Evolutionary conservation across 2,113 vertebrate species (phyloP).

Genomic region (Poeciliopsis prolifica): DNA sequence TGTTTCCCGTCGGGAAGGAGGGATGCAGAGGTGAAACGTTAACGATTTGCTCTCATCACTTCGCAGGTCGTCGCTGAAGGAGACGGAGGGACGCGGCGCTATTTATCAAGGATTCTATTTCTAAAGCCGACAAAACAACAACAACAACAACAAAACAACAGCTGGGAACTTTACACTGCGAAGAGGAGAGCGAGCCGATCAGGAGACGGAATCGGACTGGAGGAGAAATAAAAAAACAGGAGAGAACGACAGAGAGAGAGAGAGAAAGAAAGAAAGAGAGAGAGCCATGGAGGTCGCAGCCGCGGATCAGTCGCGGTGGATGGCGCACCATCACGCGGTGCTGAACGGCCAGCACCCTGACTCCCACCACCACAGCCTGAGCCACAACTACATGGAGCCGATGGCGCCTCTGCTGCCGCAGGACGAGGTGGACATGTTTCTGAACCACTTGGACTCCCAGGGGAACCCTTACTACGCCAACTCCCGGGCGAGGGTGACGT

Average conservation of each 20-base stretch:
- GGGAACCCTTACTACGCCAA: conserved; percentile 98
- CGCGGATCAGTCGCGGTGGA: conserved; percentile 98
- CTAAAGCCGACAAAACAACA: conserved; percentile 32
- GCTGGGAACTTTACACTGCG: conserved; percentile 39
- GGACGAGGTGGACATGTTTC: conserved; percentile 99
- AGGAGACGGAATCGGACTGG: conserved; percentile 9
- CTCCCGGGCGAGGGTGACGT: conserved; percentile 94
- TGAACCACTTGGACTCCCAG: conserved; percentile 97
- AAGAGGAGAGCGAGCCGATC: conserved; percentile 36
- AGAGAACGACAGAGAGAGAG: too few species aligned
- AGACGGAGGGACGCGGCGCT: conserved; percentile 35
- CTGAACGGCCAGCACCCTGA: conserved; percentile 97
- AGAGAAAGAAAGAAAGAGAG: not conserved
- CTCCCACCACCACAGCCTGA: conserved; percentile 92
- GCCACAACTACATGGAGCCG: conserved; percentile 99
- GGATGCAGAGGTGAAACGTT: conserved; percentile 14
- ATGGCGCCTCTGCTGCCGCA: conserved; percentile 94
- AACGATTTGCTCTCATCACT: conserved; percentile 48
- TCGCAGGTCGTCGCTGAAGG: conserved; percentile 67
- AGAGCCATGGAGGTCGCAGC: conserved; percentile 90
- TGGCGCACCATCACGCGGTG: conserved; percentile 97
- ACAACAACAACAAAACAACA: not conserved
- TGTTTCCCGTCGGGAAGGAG: not conserved
- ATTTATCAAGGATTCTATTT: conserved; percentile 62
- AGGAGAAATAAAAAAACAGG: too few species aligned